Evolutionary conservation across 2,888 invertebrate genomes (phyloP), one percentile per base, ranked within the genome.

Genomic region (Ormyrus rosae): DNA sequence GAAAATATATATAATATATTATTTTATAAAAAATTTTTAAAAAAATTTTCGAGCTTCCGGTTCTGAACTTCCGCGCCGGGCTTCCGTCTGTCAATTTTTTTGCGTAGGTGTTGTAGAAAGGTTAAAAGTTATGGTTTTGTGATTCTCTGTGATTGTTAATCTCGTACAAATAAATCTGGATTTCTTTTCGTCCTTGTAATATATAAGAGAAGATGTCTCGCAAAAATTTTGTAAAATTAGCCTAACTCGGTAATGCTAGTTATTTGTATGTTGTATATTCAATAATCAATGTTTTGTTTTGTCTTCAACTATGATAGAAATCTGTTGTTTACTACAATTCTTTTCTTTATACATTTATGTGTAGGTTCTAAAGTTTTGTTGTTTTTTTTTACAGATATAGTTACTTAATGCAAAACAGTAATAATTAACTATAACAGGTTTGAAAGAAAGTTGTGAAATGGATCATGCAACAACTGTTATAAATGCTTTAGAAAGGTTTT

Each of bases 401-500:
- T 51, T 69, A 60, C 48, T 19, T 74, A 50, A 19, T 7, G 5
- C 13, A 55, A 55, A 48, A 34, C 70, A 34, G 4, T 34, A 65
- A 61, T 73, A 70, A 65, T 60, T 64, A 64, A 34, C 10, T 19
- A n/a, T 58, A 60, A 71, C 3, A 60, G 55, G 71, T 75, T 71
- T 55, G 13, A 67, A 72, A 58, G 67, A 76, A 45, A 11, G 63
- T 4, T 13, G n/a, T 71, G 70, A 8, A 53, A 82, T 82, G 82
- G 82, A 82, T 82, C 73, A 81, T 81, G 80, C 82, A 78, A 80
- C 74, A 10, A 58, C 77, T n/a, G 78, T 92, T 50, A 92, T 92
- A 84, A 87, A 89, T 84, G 91, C 91, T 45, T 91, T 93, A 55
- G 88, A 87, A 67, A 91, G 91, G 83, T 92, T 93, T 87, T 93